Base-by-base conservation (phyloP, 1,140 invertebrate species). In the Cydia amplana region DNA sequence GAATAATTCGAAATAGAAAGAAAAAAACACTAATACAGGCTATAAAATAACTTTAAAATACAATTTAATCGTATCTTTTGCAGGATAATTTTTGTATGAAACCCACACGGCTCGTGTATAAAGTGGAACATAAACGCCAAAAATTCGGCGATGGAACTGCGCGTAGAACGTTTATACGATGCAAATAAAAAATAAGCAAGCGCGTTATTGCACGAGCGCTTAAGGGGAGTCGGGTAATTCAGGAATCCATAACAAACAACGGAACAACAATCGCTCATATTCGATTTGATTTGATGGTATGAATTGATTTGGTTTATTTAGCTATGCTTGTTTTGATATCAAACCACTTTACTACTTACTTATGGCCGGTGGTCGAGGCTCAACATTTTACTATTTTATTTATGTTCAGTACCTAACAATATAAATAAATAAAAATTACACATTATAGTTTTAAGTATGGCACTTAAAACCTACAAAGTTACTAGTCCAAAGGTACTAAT, bases 151-250 rank as follows among this genome's bases (percentile, higher is more conserved):
- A 5, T 1, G 14, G 5, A 65, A 65, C 25, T n/a, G 23, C 63
- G 28, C 25, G 63, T 18, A 16, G 25, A 32, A 18, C 63, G 28
- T 65, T 65, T 32, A 18, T 28, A 32, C 63, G n/a, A 65, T 32
- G 14, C 16, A 65, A 65, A 65, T 65, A 65, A 65, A 65, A 65
- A 64, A 43, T 43, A 28, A 25, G 63, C 55, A 20, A 18, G 7
- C 55, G 10, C 18, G 55, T 60, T 60, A 60, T 65, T 65, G 16
- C 28, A 32, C n/a, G 63, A 16, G 16, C 63, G 63, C 14, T 65
- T 25, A 65, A 65, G 63, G 25, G 55, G 55, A 20, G 9, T 60
- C n/a, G 55, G 55, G 16, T 60, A 60, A 60, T 18, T 7, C 18
- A 20, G n/a, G 16, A 16, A 51, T 60, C 18, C 55, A 20, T 10